These are phyloP conservation scores for Eurois occulta DNA, from an alignment of 2,888 invertebrate species.

Conservation along the genomic window DNA sequence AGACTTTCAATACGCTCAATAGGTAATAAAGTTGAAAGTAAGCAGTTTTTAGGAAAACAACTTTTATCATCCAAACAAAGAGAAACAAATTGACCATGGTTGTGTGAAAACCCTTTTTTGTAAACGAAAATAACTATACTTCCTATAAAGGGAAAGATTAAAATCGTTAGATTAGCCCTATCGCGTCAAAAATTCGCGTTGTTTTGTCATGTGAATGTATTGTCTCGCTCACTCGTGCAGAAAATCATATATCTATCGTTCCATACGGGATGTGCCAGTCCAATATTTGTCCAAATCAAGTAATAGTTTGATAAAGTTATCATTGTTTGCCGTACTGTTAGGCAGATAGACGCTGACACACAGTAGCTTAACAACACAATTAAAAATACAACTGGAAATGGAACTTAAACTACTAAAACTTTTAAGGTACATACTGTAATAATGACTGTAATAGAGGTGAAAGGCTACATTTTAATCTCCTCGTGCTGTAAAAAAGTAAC, in stretches of 20 bases:
- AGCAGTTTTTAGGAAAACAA: constrained; percentile 3
- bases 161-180: not conserved
- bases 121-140: constrained; percentile 10
- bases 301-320: constrained; percentile 11
- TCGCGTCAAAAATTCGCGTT: not conserved
- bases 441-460: not conserved
- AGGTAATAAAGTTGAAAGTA: constrained; percentile 8
- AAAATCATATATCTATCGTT: not conserved
- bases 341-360: not conserved
- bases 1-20: constrained; percentile 2
- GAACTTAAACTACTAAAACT: not conserved
- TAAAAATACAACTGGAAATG: not conserved
- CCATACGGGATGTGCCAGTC: not conserved
- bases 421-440: not conserved
- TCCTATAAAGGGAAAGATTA: not conserved
- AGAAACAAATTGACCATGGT: constrained; percentile 27
- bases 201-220: not conserved
- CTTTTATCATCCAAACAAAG: constrained; percentile 22
- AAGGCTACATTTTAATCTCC: not conserved
- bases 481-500: not conserved
- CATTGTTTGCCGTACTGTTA: not conserved
- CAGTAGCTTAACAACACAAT: not conserved
- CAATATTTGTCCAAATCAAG: constrained; percentile 5
- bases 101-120: not conserved
- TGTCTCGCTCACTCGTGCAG: not conserved